Evolutionary conservation across 1,140 invertebrate species (phyloP).

Genomic region (Bombus consobrinus): DNA sequence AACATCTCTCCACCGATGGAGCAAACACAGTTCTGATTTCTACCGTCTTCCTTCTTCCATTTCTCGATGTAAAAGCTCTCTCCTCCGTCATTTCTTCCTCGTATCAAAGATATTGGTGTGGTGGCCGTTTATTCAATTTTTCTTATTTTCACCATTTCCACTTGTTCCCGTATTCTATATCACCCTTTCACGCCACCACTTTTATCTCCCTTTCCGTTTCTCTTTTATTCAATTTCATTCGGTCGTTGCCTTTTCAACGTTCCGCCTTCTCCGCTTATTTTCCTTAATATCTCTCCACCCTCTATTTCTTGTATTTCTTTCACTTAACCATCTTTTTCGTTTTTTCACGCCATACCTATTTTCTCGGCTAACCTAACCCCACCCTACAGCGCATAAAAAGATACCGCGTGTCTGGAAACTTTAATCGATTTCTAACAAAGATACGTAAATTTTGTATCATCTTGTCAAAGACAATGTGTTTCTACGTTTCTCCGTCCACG

Average conservation of each 20-base stretch:
- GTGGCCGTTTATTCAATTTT: neutral
- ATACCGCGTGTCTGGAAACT: too few relatives aligned
- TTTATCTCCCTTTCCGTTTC: neutral
- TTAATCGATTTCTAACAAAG: too few relatives aligned
- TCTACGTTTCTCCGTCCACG: too few relatives aligned
- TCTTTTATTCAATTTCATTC: neutral
- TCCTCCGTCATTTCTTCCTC: neutral
- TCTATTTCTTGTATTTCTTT: too few relatives aligned
- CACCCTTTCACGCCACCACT: neutral
- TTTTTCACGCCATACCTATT: neutral
- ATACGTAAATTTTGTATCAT: too few relatives aligned
- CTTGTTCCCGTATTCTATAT: neutral
- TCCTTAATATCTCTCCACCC: neutral
- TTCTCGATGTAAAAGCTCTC: neutral
- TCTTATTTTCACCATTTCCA: neutral
- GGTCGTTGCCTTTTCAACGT: neutral
- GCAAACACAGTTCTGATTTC: neutral
- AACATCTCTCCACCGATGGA: neutral
- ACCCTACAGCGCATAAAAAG: too few relatives aligned
- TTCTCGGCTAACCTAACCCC: too few relatives aligned
- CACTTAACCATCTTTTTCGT: too few relatives aligned
- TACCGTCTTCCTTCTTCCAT: neutral
- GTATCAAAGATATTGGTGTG: neutral
- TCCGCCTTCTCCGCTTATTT: neutral
- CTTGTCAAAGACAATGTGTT: too few relatives aligned